Evolutionary conservation across 2,113 vertebrate species (phyloP).

Genomic region (Numida meleagris): DNA sequence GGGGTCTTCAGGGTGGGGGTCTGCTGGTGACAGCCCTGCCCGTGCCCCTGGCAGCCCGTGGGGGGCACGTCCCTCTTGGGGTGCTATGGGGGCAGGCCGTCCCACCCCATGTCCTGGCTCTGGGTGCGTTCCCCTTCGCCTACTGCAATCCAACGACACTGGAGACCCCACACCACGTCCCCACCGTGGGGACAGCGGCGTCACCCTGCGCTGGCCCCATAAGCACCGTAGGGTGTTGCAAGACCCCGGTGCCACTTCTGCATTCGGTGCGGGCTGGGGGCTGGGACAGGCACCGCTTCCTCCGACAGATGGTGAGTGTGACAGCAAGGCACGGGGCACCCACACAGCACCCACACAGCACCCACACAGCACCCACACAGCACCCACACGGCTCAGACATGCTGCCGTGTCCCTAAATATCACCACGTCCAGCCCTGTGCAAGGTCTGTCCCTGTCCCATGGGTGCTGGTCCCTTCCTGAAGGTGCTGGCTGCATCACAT

Average conservation of each 20-base stretch:
- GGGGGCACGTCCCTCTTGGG: background rate
- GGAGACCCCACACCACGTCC: accelerated
- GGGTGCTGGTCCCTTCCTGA: background rate
- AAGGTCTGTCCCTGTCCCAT: background rate
- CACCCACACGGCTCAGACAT: background rate
- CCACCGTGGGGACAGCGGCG: accelerated
- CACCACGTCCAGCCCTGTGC: background rate
- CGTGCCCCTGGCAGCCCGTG: background rate
- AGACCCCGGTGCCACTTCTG: background rate
- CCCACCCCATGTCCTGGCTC: background rate
- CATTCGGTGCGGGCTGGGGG: background rate
- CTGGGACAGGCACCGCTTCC: background rate
- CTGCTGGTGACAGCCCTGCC: background rate
- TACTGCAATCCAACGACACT: background rate
- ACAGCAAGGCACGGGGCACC: background rate
- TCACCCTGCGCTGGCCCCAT: background rate
- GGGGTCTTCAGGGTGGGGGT: background rate
- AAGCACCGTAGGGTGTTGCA: background rate
- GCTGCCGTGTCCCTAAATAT: background rate
- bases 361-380: background rate
- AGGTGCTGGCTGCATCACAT: too few species aligned
- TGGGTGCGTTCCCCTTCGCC: accelerated
- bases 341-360: background rate
- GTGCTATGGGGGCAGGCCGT: background rate
- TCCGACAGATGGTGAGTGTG: background rate